Base-by-base conservation (phyloP, 2,888 invertebrate genomes). In the Cacoxenus indagator region DNA sequence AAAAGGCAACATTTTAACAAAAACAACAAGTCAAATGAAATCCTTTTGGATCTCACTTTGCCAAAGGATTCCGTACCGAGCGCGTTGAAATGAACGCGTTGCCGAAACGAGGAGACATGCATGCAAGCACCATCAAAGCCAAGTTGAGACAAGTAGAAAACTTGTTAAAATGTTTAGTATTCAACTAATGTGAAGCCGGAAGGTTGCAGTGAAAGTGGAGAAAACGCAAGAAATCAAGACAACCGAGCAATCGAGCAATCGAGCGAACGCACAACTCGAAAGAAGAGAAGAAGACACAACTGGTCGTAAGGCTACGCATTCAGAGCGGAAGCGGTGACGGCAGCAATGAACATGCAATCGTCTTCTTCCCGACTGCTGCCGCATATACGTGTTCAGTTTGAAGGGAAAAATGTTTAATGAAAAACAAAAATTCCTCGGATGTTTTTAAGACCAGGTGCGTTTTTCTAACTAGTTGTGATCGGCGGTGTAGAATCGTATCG, bases 61-160 rank as follows among this genome's bases (percentile, higher is more conserved):
- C 17, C 43, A 22, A 61, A 61, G 67, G 61, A 67, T 61, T 48
- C 3, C 17, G 19, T 2, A 19, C 14, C 8, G 9, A 17, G 43
- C 24, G 43, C 45, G 22, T n/a, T 26, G 61, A 19, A 4, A 19
- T 4, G 24, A 11, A 61, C 17, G 17, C 17, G 61, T 19, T 9
- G 22, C 31, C 4, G 61, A 43, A 43, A 9, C 22, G 46, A 64
- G n/a, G 54, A n/a, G 24, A 55, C 54, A 43, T 31, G 43, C 65
- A 65, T 55, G 65, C 55, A 54, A 37, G 26, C 37, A 51, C 22
- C 48, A 48, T 17, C 45, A 67, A 67, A 62, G 54, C 62, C 67
- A 26, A 54, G 62, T 67, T 67, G 62, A 67, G 67, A 37, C 62
- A 61, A 62, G 48, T 27, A 37, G 54, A 59, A 48, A 67, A 67